Conservation (phyloP, 2,113 vertebrate genomes). For the Malaclemys terrapin region DNA sequence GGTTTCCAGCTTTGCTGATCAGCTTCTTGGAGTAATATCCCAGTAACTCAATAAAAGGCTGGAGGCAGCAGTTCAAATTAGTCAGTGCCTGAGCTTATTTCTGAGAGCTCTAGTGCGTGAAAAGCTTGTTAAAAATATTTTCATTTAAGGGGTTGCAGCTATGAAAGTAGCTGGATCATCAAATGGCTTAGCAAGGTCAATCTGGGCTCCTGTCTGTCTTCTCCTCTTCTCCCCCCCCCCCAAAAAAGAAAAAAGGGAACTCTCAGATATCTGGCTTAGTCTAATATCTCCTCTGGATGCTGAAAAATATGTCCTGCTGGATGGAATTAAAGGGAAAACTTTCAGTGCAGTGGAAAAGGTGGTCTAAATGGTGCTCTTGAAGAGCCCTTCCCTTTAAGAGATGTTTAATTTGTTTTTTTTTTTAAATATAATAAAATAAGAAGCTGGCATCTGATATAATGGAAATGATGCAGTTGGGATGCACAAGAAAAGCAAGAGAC, state of each 20-base stretch:
- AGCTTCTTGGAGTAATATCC: neutral
- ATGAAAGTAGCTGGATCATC: neutral
- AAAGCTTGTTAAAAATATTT: neutral
- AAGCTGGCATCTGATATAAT: neutral
- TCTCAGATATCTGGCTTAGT: neutral
- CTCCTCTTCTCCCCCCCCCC: neutral
- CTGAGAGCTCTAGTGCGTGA: neutral
- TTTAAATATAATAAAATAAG: neutral
- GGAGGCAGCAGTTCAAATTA: neutral
- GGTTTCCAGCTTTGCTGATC: neutral
- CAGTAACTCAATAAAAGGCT: neutral
- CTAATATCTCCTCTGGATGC: neutral
- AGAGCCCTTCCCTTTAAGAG: neutral
- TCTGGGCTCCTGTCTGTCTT: neutral
- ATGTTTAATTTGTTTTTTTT: neutral
- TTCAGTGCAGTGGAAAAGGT: neutral
- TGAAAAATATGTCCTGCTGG: neutral
- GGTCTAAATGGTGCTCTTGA: neutral
- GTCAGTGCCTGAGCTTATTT: neutral
- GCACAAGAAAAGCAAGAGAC: too few relatives aligned
- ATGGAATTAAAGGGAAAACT: neutral
- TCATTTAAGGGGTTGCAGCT: neutral
- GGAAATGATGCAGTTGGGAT: neutral
- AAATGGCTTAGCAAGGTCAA: neutral
- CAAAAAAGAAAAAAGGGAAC: neutral